Evolutionary conservation across 2,113 vertebrate species (phyloP).

Genomic region (Heliornis fulica): DNA sequence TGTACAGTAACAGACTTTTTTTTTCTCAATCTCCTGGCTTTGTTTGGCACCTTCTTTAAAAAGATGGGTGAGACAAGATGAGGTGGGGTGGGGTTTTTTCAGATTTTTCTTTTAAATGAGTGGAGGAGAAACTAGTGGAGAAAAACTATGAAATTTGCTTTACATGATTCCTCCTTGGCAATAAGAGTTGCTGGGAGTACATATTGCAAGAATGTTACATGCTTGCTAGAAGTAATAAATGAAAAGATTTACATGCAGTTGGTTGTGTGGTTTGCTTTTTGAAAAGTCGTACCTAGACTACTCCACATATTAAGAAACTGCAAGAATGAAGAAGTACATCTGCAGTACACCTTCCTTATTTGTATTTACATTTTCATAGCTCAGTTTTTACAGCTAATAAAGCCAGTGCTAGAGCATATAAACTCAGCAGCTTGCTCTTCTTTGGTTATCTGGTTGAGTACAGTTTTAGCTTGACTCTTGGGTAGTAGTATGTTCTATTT

Average conservation of each 20-base stretch:
- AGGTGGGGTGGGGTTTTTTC: too few relatives aligned
- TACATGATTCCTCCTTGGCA: background rate
- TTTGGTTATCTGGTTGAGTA: background rate
- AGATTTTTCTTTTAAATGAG: background rate
- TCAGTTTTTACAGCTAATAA: background rate
- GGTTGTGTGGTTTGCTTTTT: too few relatives aligned
- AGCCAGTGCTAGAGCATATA: background rate
- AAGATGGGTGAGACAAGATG: background rate
- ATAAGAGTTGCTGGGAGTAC: background rate
- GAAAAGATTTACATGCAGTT: background rate
- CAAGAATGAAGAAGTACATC: background rate
- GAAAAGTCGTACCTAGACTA: accelerated
- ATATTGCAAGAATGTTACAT: background rate
- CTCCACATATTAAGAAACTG: background rate
- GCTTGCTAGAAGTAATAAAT: background rate
- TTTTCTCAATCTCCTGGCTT: background rate
- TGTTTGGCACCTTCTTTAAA: background rate
- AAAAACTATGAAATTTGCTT: background rate
- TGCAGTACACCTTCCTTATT: background rate
- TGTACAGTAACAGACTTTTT: background rate
- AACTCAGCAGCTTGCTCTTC: background rate
- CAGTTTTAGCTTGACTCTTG: background rate
- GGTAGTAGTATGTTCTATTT: background rate
- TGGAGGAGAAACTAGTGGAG: background rate
- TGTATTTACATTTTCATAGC: background rate